These are phyloP conservation scores for Chamaetylas fuelleborni DNA, from an alignment of 2,113 vertebrate species.

Conservation along the genomic window DNA sequence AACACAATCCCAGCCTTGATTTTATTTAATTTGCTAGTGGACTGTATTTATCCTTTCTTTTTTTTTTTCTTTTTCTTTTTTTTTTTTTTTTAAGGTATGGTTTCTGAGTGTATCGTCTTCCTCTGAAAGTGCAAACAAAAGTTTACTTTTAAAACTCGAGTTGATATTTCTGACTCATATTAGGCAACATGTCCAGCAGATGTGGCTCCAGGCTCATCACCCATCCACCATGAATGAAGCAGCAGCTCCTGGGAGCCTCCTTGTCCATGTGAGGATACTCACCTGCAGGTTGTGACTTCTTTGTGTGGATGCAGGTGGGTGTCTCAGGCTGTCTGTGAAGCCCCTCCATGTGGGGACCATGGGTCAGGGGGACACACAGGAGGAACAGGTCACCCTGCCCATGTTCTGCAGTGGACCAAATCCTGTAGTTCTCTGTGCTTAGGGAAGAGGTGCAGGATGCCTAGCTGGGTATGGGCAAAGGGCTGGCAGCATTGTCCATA, in stretches of 20 bases:
- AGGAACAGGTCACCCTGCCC: neutral
- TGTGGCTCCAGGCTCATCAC: neutral
- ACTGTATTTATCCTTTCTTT: neutral
- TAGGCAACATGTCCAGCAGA: neutral
- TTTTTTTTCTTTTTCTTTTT: neutral
- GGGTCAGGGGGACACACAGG: neutral
- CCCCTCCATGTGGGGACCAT: fast-evolving
- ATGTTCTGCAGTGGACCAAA: neutral
- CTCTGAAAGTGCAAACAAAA: neutral
- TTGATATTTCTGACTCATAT: neutral
- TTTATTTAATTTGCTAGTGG: neutral
- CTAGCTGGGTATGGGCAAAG: fast-evolving
- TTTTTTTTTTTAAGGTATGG: neutral
- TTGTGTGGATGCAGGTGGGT: neutral
- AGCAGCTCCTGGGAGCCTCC: neutral
- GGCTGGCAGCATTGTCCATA: fast-evolving
- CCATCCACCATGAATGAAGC: neutral
- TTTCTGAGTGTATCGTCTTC: neutral
- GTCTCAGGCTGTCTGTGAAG: fast-evolving
- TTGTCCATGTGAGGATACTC: neutral
- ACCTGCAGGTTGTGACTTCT: neutral
- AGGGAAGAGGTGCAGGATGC: neutral
- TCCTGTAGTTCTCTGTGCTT: neutral
- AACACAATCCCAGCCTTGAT: neutral
- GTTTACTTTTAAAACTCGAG: neutral